phyloP scores from a whole-genome alignment of 2,113 vertebrate species.

The Semicossyphus pulcher region DNA sequence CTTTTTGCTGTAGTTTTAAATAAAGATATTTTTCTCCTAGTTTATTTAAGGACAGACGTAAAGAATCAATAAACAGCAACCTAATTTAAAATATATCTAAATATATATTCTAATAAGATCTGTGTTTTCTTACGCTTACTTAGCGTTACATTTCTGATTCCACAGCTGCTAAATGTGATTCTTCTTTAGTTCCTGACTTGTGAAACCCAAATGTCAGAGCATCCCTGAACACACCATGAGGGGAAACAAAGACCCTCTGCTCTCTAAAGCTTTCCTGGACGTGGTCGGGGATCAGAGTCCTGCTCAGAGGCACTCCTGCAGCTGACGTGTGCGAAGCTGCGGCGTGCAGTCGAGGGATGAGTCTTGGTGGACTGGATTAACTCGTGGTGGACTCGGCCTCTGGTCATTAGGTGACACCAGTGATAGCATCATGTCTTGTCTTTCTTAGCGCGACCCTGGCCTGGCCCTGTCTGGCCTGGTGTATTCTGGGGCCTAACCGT shows the following conservation, averaged over 20 bases:
- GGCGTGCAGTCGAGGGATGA: background rate
- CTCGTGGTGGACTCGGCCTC: conserved; percentile 11
- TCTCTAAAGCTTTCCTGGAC: background rate
- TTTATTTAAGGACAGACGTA: no score
- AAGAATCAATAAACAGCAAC: no score
- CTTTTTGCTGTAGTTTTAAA: no score
- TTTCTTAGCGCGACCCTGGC: conserved; percentile 25
- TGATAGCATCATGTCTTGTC: conserved; percentile 41
- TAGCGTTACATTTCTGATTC: background rate
- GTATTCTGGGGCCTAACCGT: conserved; percentile 17
- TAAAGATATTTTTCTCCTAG: no score
- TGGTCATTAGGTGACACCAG: conserved; percentile 29
- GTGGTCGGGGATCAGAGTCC: background rate
- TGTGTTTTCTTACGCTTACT: background rate
- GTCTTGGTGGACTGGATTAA: conserved; percentile 12
- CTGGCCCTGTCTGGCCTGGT: conserved; percentile 24
- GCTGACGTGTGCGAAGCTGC: background rate
- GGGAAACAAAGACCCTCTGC: background rate
- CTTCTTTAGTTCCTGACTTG: background rate
- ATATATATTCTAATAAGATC: background rate
- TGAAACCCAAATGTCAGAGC: background rate
- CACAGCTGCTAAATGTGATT: background rate
- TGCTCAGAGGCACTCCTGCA: background rate
- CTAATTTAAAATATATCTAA: no score
- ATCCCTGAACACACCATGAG: background rate